Percentiles rank a stretch among this genome's conserved stretches.
Evolutionary conservation across 2,113 vertebrate species (phyloP).

Genomic region (Mohoua ochrocephala): DNA sequence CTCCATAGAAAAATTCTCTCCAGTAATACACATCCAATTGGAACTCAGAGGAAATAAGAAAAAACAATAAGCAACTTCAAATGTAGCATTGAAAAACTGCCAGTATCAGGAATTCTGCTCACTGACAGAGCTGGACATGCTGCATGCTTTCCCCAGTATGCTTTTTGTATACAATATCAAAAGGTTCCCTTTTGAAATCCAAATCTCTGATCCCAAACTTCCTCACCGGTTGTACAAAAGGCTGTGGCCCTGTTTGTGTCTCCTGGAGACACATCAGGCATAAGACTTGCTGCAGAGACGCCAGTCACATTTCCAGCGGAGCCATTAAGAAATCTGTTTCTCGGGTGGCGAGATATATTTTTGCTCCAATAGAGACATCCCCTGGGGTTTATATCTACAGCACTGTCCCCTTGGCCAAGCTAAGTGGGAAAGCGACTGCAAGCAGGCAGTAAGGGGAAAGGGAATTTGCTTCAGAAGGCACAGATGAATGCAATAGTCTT

Average conservation of each 20-base stretch:
- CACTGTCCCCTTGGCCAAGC: neutral
- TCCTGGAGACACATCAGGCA: neutral
- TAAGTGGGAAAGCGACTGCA: neutral
- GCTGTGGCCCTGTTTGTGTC: neutral
- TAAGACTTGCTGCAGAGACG: neutral
- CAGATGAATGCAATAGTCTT: neutral
- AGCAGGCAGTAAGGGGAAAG: neutral
- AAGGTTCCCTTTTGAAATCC: neutral
- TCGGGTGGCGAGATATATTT: neutral
- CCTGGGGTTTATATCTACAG: neutral
- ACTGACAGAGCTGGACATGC: neutral
- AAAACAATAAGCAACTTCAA: neutral
- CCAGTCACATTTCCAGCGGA: neutral
- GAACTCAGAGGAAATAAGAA: neutral
- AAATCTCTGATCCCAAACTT: neutral
- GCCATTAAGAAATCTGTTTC: neutral
- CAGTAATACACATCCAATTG: neutral
- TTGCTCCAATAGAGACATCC: neutral
- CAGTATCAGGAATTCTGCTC: neutral
- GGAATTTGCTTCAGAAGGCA: neutral
- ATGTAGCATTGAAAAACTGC: neutral
- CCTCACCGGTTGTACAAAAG: neutral
- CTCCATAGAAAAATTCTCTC: neutral
- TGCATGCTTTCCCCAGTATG: neutral
- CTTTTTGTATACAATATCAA: neutral